These are phyloP conservation scores for Otocyon megalotis DNA, from an alignment of 2,113 vertebrate species.

Conservation along the genomic window DNA sequence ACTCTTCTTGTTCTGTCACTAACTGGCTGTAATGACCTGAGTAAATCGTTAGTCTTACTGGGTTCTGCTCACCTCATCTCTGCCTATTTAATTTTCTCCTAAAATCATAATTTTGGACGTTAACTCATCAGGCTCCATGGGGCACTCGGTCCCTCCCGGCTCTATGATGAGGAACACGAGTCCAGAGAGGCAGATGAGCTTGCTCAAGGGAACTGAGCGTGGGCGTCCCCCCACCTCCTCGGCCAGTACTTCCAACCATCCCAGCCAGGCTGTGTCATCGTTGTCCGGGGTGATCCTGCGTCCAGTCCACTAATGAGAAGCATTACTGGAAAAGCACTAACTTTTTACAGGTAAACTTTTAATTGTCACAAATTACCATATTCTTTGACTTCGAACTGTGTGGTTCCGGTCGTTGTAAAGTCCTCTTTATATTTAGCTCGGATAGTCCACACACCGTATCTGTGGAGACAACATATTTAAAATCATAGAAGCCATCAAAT, in stretches of 20 bases:
- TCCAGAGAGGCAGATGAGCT: neutral
- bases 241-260: neutral
- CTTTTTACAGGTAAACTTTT: slow-evolving; percentile 1
- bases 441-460: slow-evolving; percentile 94
- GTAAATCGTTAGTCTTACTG: neutral
- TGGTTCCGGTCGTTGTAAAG: slow-evolving; percentile 88
- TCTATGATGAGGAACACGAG: neutral
- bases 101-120: slow-evolving; percentile 4
- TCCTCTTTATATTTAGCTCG: slow-evolving; percentile 91
- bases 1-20: neutral
- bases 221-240: rapidly evolving
- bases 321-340: neutral
- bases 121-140: neutral
- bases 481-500: slow-evolving; percentile 16
- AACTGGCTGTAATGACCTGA: neutral
- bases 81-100: neutral
- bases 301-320: neutral
- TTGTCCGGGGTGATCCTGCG: neutral
- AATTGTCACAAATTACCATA: slow-evolving; percentile 89
- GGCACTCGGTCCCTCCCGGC: neutral
- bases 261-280: neutral
- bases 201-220: neutral
- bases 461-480: slow-evolving; percentile 76
- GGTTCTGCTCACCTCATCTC: neutral
- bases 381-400: slow-evolving; percentile 95